These are phyloP conservation scores for Channallabes apus DNA, from an alignment of 2,797 vertebrate species.

Conservation along the genomic window DNA sequence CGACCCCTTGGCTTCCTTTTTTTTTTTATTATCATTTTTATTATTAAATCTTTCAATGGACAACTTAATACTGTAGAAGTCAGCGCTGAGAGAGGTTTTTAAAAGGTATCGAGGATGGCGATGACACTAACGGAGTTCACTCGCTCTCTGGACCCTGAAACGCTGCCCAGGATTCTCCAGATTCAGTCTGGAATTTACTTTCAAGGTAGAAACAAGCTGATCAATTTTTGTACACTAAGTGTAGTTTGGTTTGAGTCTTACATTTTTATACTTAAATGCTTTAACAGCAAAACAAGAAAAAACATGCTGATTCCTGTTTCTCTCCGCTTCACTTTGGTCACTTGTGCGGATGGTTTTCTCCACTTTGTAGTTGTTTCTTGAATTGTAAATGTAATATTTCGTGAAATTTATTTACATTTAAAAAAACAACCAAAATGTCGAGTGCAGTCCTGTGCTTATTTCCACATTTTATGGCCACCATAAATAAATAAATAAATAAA, in stretches of 20 bases:
- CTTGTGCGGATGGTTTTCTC: too few species aligned
- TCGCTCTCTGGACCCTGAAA: slow-evolving; percentile 72
- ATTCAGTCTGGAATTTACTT: slow-evolving; percentile 83
- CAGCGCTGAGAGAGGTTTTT: not conserved
- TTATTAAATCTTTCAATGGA: not conserved
- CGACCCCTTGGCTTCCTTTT: not conserved
- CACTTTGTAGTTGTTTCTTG: not conserved
- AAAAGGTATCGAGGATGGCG: slow-evolving; percentile 67
- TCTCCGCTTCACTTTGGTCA: not conserved
- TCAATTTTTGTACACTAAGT: too few species aligned
- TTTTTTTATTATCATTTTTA: not conserved
- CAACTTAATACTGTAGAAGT: not conserved
- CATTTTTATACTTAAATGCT: not conserved
- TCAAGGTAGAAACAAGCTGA: slow-evolving; percentile 72
- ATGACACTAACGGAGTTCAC: slow-evolving; percentile 76
- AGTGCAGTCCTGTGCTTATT: too few species aligned
- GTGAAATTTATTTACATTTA: not conserved
- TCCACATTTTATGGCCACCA: not conserved
- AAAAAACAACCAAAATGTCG: not conserved
- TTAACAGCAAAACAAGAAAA: not conserved
- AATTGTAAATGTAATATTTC: not conserved
- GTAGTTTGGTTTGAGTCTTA: not conserved
- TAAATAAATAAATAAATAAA: not conserved
- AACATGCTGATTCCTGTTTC: not conserved
- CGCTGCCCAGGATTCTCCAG: slow-evolving; percentile 79